Percentiles rank a stretch among this genome's conserved stretches.
Evolutionary conservation across 2,797 vertebrate species (phyloP).

Genomic region (Sebastes taczanowskii): DNA sequence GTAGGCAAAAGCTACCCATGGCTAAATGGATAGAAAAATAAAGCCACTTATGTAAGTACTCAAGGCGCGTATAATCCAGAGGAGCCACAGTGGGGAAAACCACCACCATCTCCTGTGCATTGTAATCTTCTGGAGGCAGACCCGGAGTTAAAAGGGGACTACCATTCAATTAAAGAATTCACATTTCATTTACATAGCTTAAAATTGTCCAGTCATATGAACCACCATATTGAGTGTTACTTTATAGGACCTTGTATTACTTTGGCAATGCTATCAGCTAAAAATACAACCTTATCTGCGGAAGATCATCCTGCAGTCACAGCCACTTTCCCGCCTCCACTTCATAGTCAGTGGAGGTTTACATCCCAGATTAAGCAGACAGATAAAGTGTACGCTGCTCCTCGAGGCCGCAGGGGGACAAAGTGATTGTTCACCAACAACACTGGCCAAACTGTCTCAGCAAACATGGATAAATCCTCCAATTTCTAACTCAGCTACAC

Average conservation of each 20-base stretch:
- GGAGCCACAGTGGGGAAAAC: conserved; percentile 35
- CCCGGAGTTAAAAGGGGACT: conserved; percentile 20
- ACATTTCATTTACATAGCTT: conserved; percentile 20
- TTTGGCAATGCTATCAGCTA: neutral
- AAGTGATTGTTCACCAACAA: conserved; percentile 36
- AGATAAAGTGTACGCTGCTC: conserved; percentile 8
- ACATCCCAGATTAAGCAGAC: conserved; percentile 27
- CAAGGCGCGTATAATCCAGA: conserved; percentile 57
- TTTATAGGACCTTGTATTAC: neutral
- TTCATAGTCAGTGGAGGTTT: conserved; percentile 9
- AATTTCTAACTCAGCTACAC: conserved; percentile 42
- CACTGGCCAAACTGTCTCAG: conserved; percentile 16
- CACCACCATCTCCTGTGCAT: conserved; percentile 36
- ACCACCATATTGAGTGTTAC: neutral
- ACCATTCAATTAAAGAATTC: conserved; percentile 42
- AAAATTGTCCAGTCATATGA: neutral
- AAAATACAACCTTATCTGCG: neutral
- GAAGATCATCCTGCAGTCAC: neutral
- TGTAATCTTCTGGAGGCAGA: conserved; percentile 56
- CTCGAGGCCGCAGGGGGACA: neutral
- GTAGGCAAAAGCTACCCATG: conserved; percentile 53
- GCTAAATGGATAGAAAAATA: conserved; percentile 75
- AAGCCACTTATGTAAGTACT: conserved; percentile 70
- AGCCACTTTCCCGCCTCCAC: neutral
- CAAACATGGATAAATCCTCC: conserved; percentile 52